Evolutionary conservation across 2,888 invertebrate genomes (phyloP), one percentile per base, ranked within the genome.

Genomic region (Sminthurides aquaticus): DNA sequence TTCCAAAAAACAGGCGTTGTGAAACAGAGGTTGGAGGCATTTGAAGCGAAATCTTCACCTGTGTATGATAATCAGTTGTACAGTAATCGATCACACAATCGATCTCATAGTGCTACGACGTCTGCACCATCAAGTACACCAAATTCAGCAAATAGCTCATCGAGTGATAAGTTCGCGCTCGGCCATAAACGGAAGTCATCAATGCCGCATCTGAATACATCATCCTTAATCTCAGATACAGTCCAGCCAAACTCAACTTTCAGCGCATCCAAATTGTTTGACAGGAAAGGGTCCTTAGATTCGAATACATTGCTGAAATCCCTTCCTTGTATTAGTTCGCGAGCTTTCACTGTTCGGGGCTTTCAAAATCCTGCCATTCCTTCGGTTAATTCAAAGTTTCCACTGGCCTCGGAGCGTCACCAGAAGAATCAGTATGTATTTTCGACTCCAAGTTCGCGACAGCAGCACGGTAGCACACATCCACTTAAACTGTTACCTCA

Each of bases 391-490:
- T 66, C 66, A 60, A 68, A 66, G 54, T 24, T 57, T 15, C 24
- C 29, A n/a, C 43, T 55, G 24, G 24, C 26, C 20, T 58, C 59
- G 2, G 54, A 24, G 3, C 57, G 64, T 2, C 60, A 62, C 29
- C 57, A 43, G 11, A 28, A 34, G 22, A 58, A 22, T 18, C 67
- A 66, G 49, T 67, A 60, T 29, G 70, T 58, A 57, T 43, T 60
- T 27, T 52, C 66, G 43, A 57, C 67, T 22, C 64, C 71, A 49
- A 70, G 69, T 49, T 65, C 59, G 52, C 61, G 71, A 62, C 89
- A 90, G 80, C 85, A 87, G 77, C 92, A 93, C 79, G 93, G 93
- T 76, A 91, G 90, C 80, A 91, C 89, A 77, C 93, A 94, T 84
- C 93, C 94, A 74, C 83, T 94, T 77, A 87, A 91, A 76, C 88